These are phyloP conservation scores for Neofelis nebulosa DNA, from an alignment of 2,113 vertebrate species.

Conservation along the genomic window DNA sequence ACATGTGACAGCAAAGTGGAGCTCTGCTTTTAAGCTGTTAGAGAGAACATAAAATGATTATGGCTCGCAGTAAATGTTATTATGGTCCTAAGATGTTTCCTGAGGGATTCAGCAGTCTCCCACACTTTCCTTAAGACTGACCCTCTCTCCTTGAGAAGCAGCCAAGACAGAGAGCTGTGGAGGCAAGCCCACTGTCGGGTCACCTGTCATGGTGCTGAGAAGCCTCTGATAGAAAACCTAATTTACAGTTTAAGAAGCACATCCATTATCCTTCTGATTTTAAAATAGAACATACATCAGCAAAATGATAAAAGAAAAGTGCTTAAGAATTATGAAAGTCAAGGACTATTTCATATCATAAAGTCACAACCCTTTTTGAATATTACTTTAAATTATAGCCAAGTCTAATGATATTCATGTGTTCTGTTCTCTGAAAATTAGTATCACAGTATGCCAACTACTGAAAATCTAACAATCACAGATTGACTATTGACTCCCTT, in stretches of 20 bases:
- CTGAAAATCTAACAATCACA: neutral
- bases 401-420: constrained; percentile 66
- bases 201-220: constrained; percentile 83
- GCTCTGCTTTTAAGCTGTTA: constrained; percentile 81
- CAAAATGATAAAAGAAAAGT: constrained; percentile 88
- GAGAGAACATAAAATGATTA: constrained; percentile 83
- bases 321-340: constrained; percentile 89
- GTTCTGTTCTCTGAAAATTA: constrained; percentile 30
- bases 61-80: constrained; percentile 81
- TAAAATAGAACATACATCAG: constrained; percentile 89
- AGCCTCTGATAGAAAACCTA: constrained; percentile 89
- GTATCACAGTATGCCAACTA: neutral
- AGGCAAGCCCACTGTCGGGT: constrained; percentile 81
- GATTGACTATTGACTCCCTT: neutral
- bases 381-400: constrained; percentile 82
- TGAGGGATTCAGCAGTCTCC: constrained; percentile 79
- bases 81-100: constrained; percentile 80
- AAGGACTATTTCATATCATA: constrained; percentile 86
- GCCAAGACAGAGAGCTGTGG: constrained; percentile 79
- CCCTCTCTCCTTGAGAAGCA: constrained; percentile 86
- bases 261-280: constrained; percentile 90
- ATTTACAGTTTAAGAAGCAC: constrained; percentile 89
- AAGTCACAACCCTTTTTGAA: constrained; percentile 84
- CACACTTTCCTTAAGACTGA: constrained; percentile 79
- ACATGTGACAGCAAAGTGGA: constrained; percentile 75